These are phyloP conservation scores for Gisinianus flammeolus DNA, from an alignment of 2,888 invertebrate genomes.

Conservation along the genomic window DNA sequence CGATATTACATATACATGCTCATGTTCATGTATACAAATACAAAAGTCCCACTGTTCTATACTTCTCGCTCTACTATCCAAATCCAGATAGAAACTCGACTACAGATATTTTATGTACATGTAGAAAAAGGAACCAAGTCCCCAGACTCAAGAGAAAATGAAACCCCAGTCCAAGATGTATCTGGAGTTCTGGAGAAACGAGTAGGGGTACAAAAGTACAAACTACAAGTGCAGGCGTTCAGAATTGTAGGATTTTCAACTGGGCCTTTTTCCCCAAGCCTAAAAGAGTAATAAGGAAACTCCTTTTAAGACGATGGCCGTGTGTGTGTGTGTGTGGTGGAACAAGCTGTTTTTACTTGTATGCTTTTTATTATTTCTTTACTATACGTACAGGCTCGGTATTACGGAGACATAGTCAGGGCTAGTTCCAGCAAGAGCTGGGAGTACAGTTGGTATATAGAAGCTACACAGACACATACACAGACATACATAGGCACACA, in stretches of 20 bases:
- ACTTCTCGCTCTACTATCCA: neutral
- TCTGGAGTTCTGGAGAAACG: too few species aligned
- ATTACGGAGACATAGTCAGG: neutral
- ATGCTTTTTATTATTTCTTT: neutral
- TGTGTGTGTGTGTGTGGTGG: neutral
- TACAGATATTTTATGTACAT: too few species aligned
- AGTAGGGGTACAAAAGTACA: too few species aligned
- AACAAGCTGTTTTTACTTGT: neutral
- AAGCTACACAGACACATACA: neutral
- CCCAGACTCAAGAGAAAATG: too few species aligned
- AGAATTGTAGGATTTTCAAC: too few species aligned
- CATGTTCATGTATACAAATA: neutral
- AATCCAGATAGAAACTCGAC: too few species aligned
- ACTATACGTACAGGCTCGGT: neutral
- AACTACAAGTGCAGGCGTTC: too few species aligned
- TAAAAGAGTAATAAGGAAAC: constrained; percentile 7
- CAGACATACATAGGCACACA: constrained; percentile 1
- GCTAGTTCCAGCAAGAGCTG: neutral
- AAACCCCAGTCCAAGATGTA: too few species aligned
- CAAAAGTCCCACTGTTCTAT: neutral
- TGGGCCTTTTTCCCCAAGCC: neutral
- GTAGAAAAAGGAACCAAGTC: too few species aligned
- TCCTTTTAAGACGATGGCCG: neutral
- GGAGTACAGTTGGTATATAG: neutral
- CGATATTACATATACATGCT: too few species aligned